Evolutionary conservation across 2,113 vertebrate genomes (phyloP).

Genomic region (Vulpes ferrilata): DNA sequence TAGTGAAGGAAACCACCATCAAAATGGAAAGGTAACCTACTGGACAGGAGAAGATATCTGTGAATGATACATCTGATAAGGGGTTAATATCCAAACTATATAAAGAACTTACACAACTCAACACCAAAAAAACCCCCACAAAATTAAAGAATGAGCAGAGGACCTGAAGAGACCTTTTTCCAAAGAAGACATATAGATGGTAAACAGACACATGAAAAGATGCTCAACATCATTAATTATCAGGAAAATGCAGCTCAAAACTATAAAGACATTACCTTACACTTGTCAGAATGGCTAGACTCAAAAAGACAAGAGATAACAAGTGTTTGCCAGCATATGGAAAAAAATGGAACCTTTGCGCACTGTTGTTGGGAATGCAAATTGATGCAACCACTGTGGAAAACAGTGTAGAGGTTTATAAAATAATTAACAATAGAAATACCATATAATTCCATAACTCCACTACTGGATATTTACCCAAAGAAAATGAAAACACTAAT

Average conservation of each 20-base stretch:
- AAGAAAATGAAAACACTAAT: background rate
- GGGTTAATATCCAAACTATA: background rate
- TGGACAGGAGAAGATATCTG: background rate
- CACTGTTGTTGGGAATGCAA: background rate
- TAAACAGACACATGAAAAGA: background rate
- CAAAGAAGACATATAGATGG: background rate
- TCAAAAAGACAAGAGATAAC: background rate
- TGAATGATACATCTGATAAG: background rate
- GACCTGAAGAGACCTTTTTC: background rate
- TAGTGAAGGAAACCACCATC: background rate
- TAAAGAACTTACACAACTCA: background rate
- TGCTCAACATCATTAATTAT: background rate
- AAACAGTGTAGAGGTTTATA: background rate
- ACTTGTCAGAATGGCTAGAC: background rate
- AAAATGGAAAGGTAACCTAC: background rate
- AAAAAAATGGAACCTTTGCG: background rate
- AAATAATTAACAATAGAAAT: background rate
- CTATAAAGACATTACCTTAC: background rate
- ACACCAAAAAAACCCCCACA: background rate
- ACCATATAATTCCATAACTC: background rate
- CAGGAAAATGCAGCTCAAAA: background rate
- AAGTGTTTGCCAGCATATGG: background rate
- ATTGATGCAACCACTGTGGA: background rate
- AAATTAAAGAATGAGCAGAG: background rate
- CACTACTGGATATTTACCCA: background rate